A percentile compares a stretch with the other conserved stretches of the same genome.
phyloP scores from a whole-genome alignment of 2,113 vertebrate species.

The Gallinago undulata region DNA sequence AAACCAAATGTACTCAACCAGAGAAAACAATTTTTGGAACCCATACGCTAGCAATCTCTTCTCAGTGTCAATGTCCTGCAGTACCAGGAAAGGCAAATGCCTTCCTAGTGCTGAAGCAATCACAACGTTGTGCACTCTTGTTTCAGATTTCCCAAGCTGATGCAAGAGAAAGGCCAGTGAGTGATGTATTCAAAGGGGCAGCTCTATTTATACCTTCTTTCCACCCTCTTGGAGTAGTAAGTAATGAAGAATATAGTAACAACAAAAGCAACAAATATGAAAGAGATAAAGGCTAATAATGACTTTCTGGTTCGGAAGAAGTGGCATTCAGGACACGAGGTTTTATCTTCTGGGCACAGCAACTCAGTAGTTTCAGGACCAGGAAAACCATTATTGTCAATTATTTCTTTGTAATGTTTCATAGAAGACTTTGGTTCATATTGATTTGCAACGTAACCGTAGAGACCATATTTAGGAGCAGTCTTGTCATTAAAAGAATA shows the following conservation, averaged over 20 bases:
- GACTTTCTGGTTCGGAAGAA: conserved; percentile 78
- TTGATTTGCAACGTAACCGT: conserved; percentile 81
- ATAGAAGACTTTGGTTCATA: conserved; percentile 86
- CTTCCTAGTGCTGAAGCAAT: conserved; percentile 8
- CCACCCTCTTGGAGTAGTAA: conserved; percentile 82
- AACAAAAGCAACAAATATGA: conserved; percentile 82
- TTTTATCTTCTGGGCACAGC: conserved; percentile 73
- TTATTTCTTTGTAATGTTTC: conserved; percentile 86
- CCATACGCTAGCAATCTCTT: not conserved
- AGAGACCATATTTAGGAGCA: conserved; percentile 89
- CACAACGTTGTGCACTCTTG: not conserved
- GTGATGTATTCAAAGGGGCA: not conserved
- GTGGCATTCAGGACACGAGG: conserved; percentile 71
- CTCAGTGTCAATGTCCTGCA: not conserved
- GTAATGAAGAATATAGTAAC: conserved; percentile 83
- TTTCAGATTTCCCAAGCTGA: conserved; percentile 11
- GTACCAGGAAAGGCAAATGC: not conserved
- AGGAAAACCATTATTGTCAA: conserved; percentile 87
- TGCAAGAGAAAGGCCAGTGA: not conserved
- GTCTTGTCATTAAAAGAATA: conserved; percentile 90
- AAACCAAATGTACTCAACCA: conserved; percentile 9
- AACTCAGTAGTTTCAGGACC: conserved; percentile 38
- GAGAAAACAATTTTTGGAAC: not conserved
- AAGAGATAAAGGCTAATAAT: conserved; percentile 85
- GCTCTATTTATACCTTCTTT: conserved; percentile 75